Conservation (phyloP, 2,888 invertebrate genomes). For the Pasiphila rectangulata region DNA sequence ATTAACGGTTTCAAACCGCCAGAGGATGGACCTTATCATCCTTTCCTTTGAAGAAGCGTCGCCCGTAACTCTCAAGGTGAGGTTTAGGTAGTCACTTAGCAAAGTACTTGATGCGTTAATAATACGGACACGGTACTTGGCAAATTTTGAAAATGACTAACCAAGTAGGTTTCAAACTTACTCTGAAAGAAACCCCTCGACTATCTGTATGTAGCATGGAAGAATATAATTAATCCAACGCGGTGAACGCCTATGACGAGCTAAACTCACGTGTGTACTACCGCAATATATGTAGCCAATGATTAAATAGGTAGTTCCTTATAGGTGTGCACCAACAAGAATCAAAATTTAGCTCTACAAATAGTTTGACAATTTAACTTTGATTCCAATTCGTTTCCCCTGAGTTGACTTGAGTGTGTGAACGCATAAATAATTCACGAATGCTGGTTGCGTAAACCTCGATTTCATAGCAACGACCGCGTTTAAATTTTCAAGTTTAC, state of each 20-base stretch:
- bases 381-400: slow-evolving; percentile 26
- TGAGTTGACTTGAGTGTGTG: slow-evolving; percentile 26
- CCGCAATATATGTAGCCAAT: no score
- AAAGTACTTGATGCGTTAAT: slow-evolving; percentile 27
- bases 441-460: slow-evolving; percentile 48
- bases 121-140: slow-evolving; percentile 22
- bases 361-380: slow-evolving; percentile 25
- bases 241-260: no score
- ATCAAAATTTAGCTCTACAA: neutral
- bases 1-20: slow-evolving; percentile 45
- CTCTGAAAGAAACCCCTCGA: no score
- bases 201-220: no score
- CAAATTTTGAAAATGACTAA: slow-evolving; percentile 9
- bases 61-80: slow-evolving; percentile 22
- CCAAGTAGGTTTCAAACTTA: no score
- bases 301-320: no score
- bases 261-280: no score
- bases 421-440: slow-evolving; percentile 64
- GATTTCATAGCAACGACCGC: slow-evolving; percentile 65
- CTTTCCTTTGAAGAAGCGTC: slow-evolving; percentile 22
- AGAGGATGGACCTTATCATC: slow-evolving; percentile 27
- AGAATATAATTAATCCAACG: no score
- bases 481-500: slow-evolving; percentile 69
- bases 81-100: slow-evolving; percentile 20
- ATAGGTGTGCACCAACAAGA: no score